Conservation (phyloP, 64 coral and sea anemone species). For the Actinia tenebrosa region DNA sequence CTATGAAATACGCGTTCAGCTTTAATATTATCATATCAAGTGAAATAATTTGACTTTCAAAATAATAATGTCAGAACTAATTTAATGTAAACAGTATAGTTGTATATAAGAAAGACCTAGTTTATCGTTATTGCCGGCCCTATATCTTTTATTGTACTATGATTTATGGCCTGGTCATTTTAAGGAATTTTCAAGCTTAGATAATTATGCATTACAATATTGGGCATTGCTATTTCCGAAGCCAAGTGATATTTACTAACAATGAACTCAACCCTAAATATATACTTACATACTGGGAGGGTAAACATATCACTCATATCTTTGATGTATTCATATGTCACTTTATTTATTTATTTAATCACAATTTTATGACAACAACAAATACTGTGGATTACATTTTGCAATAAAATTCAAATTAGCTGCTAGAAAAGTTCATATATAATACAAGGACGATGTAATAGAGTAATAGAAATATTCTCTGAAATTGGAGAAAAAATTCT, state of each 20-base stretch:
- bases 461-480: too few relatives aligned
- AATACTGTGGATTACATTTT: neutral
- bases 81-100: neutral
- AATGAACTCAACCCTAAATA: neutral
- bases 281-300: neutral
- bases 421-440: too few relatives aligned
- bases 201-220: neutral
- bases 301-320: neutral
- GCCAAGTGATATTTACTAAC: too few relatives aligned
- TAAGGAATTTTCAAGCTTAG: neutral
- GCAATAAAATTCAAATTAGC: neutral
- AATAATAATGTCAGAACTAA: neutral
- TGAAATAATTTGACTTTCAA: conserved; percentile 14
- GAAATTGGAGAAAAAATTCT: too few relatives aligned
- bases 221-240: neutral
- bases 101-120: neutral
- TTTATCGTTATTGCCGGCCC: neutral
- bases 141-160: neutral
- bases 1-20: neutral
- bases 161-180: neutral
- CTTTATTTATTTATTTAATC: neutral
- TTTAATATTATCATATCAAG: neutral
- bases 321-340: neutral
- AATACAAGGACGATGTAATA: too few relatives aligned
- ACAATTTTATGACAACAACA: neutral